Conservation (phyloP, 2,113 vertebrate species). For the Myanophis thanlyinensis region DNA sequence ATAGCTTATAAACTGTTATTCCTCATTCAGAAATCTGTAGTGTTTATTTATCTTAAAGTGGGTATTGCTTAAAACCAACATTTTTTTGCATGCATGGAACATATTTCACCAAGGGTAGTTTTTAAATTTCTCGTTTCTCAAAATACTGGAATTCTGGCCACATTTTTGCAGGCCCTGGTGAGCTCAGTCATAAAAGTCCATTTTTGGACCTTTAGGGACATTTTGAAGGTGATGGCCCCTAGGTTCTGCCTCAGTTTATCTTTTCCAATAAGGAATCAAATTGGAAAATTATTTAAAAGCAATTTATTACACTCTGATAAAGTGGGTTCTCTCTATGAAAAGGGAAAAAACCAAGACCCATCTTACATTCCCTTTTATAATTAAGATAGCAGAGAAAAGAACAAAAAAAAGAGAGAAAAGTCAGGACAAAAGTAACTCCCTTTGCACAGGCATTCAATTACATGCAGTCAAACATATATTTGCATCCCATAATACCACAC, state of each 20-base stretch:
- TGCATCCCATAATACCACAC: background rate
- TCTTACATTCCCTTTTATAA: background rate
- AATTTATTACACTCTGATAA: background rate
- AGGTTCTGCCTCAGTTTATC: background rate
- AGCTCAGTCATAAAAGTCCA: background rate
- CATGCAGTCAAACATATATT: background rate
- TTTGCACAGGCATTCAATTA: background rate
- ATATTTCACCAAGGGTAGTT: background rate
- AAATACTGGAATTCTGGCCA: background rate
- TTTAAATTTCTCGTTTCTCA: background rate
- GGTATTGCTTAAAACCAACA: background rate
- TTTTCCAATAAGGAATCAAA: background rate
- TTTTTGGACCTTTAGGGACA: background rate
- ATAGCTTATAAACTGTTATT: conserved; percentile 6
- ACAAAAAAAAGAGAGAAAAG: no score
- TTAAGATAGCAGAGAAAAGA: no score
- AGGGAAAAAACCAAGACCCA: background rate
- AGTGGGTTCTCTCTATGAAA: background rate
- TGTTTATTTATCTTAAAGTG: background rate
- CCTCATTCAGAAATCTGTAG: background rate
- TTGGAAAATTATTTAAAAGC: background rate
- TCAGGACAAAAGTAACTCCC: background rate
- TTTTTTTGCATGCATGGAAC: background rate
- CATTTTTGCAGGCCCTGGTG: background rate
- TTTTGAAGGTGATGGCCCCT: background rate